These are phyloP conservation scores for Pelmatolapia mariae DNA, from an alignment of 2,113 vertebrate species.

Conservation along the genomic window DNA sequence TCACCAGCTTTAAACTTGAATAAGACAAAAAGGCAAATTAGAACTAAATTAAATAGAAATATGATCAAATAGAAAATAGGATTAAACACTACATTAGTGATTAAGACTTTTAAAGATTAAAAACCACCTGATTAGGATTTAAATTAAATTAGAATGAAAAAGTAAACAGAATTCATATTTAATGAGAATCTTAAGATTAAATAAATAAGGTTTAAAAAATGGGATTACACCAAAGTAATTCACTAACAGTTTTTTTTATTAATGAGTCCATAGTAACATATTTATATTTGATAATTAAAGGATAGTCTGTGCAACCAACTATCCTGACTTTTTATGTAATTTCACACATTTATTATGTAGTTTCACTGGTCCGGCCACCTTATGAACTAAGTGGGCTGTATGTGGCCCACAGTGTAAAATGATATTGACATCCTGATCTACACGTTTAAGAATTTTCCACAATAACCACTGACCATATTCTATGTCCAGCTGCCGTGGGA, in stretches of 20 bases:
- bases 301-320: background rate
- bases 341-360: background rate
- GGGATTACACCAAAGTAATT: background rate
- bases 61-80: background rate
- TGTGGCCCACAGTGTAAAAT: background rate
- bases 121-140: background rate
- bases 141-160: background rate
- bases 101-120: background rate
- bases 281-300: background rate
- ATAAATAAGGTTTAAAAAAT: background rate
- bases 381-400: background rate
- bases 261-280: background rate
- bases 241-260: background rate
- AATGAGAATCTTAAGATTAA: background rate
- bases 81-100: background rate
- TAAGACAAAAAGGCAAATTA: rapidly evolving
- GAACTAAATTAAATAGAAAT: background rate
- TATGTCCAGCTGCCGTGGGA: background rate
- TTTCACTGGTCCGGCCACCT: background rate
- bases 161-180: background rate
- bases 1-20: background rate
- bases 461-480: conserved; percentile 38
- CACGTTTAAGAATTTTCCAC: background rate
- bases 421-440: background rate
- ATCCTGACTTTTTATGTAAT: rapidly evolving